A percentile compares a stretch with the other conserved stretches of the same genome.
Conservation (phyloP, 2,113 vertebrate species). For the Siniperca knerii region DNA sequence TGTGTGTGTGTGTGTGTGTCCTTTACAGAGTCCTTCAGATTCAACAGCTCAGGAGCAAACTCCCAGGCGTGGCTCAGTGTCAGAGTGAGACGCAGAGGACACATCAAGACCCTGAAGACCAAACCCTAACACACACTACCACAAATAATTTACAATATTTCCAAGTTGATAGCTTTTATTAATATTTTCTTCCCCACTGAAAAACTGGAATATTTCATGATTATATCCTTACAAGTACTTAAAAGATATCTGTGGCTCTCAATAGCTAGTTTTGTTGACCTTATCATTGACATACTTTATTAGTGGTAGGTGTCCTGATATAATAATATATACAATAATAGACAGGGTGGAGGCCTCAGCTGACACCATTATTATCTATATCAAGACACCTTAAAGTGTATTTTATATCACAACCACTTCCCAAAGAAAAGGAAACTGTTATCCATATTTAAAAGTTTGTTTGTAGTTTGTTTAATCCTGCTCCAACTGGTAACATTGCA, state of each 20-base stretch:
- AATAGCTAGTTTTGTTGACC: not conserved
- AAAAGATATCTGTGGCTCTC: not conserved
- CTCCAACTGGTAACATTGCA: not conserved
- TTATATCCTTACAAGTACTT: too few species aligned
- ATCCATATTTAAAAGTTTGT: not conserved
- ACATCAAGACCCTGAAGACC: slow-evolving; percentile 68
- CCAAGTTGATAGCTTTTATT: not conserved
- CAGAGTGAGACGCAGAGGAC: slow-evolving; percentile 74
- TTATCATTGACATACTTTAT: not conserved
- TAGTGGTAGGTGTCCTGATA: not conserved
- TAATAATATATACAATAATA: not conserved
- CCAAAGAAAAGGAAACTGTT: not conserved
- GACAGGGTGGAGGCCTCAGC: not conserved
- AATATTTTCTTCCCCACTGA: not conserved
- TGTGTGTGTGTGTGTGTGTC: slow-evolving; percentile 34
- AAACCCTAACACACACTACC: slow-evolving; percentile 7
- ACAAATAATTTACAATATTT: slow-evolving; percentile 25
- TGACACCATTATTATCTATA: not conserved
- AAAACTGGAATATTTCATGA: not conserved
- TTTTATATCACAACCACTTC: not conserved
- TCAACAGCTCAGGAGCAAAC: slow-evolving; percentile 80
- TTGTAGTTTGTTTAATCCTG: not conserved
- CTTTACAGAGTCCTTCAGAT: slow-evolving; percentile 82
- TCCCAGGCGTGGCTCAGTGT: slow-evolving; percentile 82
- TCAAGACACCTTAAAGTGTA: not conserved